Base-by-base conservation (phyloP, 2,113 vertebrate species). In the Progne subis region DNA sequence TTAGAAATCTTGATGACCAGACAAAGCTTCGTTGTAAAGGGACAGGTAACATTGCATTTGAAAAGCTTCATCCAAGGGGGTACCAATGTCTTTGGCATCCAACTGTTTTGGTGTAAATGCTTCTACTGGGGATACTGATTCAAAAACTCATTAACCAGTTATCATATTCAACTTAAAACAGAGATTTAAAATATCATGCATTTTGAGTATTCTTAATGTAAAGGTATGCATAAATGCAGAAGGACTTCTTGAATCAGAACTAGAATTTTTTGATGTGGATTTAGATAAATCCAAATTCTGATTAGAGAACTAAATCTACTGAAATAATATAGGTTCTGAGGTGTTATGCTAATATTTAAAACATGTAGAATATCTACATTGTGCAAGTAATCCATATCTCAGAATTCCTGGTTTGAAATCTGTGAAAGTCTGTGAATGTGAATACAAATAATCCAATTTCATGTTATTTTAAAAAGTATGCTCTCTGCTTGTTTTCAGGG, bases 21-120 rank as follows among this genome's bases (percentile, higher is more conserved):
- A 96, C 97, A 87, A 98, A 97, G 74, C 94, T 98, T 84, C 98
- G 97, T 75, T 98, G 84, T 74, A 97, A 98, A 95, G 97, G 97
- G 82, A 96, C 95, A 56, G 97, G 97, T 64, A 97, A 91, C 12
- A 90, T 97, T 72, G 68, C 97, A n/a, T 98, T 97, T 95, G 96
- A 98, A 81, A 97, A 96, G 64, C 97, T 98, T 94, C 97, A 98
- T 88, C 86, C 91, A 97, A 50, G 55, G 84, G 96, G 80, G 80
- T 95, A 34, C 88, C 98, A 64, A 95, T 94, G 81, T 86, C 86
- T 69, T 88, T 96, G 90, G 98, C 96, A 11, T 97, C 97, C 68
- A 97, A 90, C 52, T 97, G 97, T 49, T 95, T 98, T 81, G 96
- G 83, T 87, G 96, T 96, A 96, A 96, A 96, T 97, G n/a, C 26